Base-by-base conservation (phyloP, 2,888 invertebrate species). In the Gonocerus acuteangulatus region DNA sequence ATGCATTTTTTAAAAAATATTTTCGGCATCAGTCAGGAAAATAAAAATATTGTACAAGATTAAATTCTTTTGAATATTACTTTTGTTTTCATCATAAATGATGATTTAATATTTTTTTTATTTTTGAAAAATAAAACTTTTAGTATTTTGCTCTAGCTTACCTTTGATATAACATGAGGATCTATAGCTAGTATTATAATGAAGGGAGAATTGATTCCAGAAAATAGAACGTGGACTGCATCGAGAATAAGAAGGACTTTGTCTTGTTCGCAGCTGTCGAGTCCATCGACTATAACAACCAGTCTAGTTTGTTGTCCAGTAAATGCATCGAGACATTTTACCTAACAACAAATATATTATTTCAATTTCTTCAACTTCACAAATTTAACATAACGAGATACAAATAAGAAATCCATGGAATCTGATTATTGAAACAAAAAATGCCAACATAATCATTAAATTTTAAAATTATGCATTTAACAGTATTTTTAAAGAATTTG, bases 191-290 rank as follows among this genome's bases (percentile, higher is more conserved):
- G 80, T 66, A 99, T 85, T 63, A 95, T 85, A 69, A 99, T 92
- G 77, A 97, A 99, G 0, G 97, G 97, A 65, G 92, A 87, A 73
- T 89, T 88, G 2, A 90, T 85, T 72, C 95, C 91, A 13, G 94
- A 92, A 75, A 99, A 95, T 52, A 99, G 80, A 52, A 95, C 87
- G 75, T 96, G 93, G 56, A 99, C 88, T 0, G 95, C 91, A 78
- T 96, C 97, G 65, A 99, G 79, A 16, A 97, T 85, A 19, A 91
- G 82, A 2, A 95, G 78, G 21, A 95, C 94, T 73, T 95, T 91
- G 72, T 95, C 95, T 71, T 96, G 95, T 72, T 99, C 97, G 73
- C 96, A 96, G 72, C 92, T 95, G 77, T 99, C 99, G 68, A 99
- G 77, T 1, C 97, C 97, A 75, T 99, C 99, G 22, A 97, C 92